A percentile compares a stretch with the other conserved stretches of the same genome.
phyloP scores from a whole-genome alignment of 2,797 vertebrate species.

The Furcifer pardalis region DNA sequence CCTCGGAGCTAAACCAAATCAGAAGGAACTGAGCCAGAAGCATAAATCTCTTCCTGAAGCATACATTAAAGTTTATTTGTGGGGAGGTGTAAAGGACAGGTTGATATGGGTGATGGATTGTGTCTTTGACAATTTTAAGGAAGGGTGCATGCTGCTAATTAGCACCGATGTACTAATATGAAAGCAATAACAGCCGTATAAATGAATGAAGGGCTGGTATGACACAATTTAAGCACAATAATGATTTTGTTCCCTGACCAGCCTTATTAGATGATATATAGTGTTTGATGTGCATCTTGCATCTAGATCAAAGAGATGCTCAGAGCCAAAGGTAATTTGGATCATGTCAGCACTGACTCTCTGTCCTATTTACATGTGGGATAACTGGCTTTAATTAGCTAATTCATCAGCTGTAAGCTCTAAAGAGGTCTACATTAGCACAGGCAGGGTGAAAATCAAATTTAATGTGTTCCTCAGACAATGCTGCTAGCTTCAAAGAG shows the following conservation, averaged over 20 bases:
- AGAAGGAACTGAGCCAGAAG: neutral
- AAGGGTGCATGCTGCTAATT: neutral
- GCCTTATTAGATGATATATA: conserved; percentile 14
- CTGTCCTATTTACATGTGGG: conserved; percentile 31
- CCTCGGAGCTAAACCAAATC: neutral
- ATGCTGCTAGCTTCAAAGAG: conserved; percentile 36
- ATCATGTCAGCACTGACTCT: neutral
- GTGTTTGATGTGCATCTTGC: conserved; percentile 35
- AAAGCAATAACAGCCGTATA: neutral
- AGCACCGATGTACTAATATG: neutral
- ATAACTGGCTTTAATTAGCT: conserved; percentile 32
- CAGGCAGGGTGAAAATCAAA: neutral
- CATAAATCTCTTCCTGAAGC: neutral
- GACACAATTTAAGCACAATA: conserved; percentile 10
- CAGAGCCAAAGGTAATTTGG: conserved; percentile 22
- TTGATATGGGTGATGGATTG: neutral
- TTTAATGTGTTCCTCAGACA: conserved; percentile 27
- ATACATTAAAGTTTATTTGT: neutral
- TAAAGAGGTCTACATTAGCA: conserved; percentile 7
- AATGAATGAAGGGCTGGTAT: neutral
- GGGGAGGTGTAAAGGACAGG: neutral
- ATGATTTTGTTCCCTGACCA: conserved; percentile 21
- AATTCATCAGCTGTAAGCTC: conserved; percentile 14
- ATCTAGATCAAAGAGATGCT: conserved; percentile 35
- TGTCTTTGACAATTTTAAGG: neutral